Evolutionary conservation across 1,140 invertebrate genomes (phyloP).

Genomic region (Planococcus citri): DNA sequence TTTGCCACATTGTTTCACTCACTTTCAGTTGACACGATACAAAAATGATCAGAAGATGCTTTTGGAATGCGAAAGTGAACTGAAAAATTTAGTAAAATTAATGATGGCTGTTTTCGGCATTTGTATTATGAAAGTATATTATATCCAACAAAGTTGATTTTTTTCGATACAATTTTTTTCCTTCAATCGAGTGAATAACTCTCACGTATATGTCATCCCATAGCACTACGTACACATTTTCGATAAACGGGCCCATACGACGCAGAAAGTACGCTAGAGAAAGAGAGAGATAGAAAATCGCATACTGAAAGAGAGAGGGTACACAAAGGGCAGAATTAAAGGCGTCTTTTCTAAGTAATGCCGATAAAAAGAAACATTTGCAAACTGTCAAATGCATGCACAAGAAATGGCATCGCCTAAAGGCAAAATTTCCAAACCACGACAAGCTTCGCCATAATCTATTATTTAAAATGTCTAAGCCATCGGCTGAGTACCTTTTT

Average conservation of each 20-base stretch:
- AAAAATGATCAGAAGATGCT: too few species aligned
- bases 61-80: too few species aligned
- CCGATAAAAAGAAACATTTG: constrained; percentile 20
- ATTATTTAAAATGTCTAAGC: constrained; percentile 19
- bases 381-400: constrained; percentile 19
- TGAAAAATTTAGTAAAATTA: too few species aligned
- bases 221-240: not conserved
- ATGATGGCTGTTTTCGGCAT: too few species aligned
- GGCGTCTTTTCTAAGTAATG: constrained; percentile 5
- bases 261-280: not conserved
- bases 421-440: constrained; percentile 18
- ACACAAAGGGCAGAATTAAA: constrained; percentile 14
- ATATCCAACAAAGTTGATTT: too few species aligned
- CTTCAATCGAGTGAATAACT: not conserved
- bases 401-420: constrained; percentile 16
- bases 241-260: not conserved
- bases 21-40: too few species aligned
- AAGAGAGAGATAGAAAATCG: not conserved
- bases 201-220: not conserved
- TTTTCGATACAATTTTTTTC: too few species aligned
- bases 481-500: constrained; percentile 8
- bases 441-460: constrained; percentile 11
- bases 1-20: too few species aligned
- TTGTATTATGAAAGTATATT: too few species aligned
- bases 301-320: not conserved